Conservation (phyloP, 30 jellyfish, hydroid and myxozoan species). For the Chironex yamaguchii region DNA sequence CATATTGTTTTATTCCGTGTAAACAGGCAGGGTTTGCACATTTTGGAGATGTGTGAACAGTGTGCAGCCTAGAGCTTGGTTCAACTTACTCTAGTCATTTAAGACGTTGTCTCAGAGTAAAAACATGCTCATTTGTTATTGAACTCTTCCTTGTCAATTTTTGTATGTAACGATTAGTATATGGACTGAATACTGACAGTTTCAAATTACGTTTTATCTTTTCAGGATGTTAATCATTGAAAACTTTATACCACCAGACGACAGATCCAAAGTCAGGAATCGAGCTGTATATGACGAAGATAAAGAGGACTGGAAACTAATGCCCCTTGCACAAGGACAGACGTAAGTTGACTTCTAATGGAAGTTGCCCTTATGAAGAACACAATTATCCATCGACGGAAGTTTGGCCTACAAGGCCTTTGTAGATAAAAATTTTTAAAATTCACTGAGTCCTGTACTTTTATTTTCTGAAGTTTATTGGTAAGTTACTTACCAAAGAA, state of each 20-base stretch:
- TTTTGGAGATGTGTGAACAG: too few relatives aligned
- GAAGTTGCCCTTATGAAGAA: too few relatives aligned
- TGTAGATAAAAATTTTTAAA: not conserved
- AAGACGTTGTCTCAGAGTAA: too few relatives aligned
- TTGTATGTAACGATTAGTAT: too few relatives aligned
- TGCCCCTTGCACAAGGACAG: conserved; percentile 69
- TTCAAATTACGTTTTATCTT: not conserved
- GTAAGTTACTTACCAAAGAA: not conserved
- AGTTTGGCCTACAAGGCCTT: not conserved
- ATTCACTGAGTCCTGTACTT: not conserved
- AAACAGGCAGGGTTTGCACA: too few relatives aligned
- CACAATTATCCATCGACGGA: too few relatives aligned
- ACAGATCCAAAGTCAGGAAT: conserved; percentile 74
- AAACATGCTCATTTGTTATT: not conserved
- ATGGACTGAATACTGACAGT: too few relatives aligned
- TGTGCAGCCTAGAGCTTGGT: too few relatives aligned
- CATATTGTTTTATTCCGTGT: too few relatives aligned
- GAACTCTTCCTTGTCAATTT: not conserved
- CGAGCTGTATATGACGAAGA: conserved; percentile 90
- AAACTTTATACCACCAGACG: conserved; percentile 84
- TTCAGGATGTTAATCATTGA: conserved; percentile 84
- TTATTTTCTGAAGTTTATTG: not conserved
- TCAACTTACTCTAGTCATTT: too few relatives aligned
- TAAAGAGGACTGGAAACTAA: conserved; percentile 85
- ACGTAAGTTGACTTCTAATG: too few relatives aligned